A percentile compares a stretch with the other conserved stretches of the same genome.
These are phyloP conservation scores for Gorsachius goisagi DNA, from an alignment of 2,113 vertebrate species.

Conservation along the genomic window DNA sequence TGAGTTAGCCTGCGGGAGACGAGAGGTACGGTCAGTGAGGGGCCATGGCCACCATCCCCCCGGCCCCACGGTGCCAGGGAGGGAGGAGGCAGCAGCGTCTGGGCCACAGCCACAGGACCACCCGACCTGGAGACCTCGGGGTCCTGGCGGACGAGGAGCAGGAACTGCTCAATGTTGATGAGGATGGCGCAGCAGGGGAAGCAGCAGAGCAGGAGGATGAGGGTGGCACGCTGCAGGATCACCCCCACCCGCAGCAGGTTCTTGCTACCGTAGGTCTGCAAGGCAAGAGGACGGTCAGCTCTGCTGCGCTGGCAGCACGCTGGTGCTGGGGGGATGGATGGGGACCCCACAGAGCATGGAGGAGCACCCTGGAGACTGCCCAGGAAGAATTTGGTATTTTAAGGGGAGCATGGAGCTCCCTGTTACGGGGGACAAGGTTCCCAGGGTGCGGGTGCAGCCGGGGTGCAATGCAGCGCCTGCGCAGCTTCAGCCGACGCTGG, in stretches of 20 bases:
- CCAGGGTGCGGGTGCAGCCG: fast-evolving
- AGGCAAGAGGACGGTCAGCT: not conserved
- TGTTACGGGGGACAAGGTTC: not conserved
- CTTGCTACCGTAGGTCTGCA: slow-evolving; percentile 84
- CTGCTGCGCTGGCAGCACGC: fast-evolving
- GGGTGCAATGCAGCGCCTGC: not conserved
- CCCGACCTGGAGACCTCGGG: slow-evolving; percentile 83
- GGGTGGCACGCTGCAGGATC: slow-evolving; percentile 79
- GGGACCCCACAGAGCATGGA: fast-evolving
- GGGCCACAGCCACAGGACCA: fast-evolving
- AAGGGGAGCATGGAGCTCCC: fast-evolving
- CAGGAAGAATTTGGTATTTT: not conserved
- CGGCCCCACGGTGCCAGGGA: fast-evolving
- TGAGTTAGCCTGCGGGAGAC: slow-evolving; percentile 74
- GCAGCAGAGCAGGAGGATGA: slow-evolving; percentile 88
- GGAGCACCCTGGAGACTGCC: not conserved
- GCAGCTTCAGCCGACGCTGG: not conserved
- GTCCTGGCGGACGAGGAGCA: slow-evolving; percentile 81
- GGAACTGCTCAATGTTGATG: slow-evolving; percentile 82
- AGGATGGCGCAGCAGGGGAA: slow-evolving; percentile 88
- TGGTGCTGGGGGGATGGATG: fast-evolving
- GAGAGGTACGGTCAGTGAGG: not conserved
- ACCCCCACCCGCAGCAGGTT: slow-evolving; percentile 86
- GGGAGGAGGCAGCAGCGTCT: not conserved
- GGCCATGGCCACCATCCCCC: fast-evolving